phyloP scores from a whole-genome alignment of 2,888 invertebrate species.

The Nemotelus nigrinus region DNA sequence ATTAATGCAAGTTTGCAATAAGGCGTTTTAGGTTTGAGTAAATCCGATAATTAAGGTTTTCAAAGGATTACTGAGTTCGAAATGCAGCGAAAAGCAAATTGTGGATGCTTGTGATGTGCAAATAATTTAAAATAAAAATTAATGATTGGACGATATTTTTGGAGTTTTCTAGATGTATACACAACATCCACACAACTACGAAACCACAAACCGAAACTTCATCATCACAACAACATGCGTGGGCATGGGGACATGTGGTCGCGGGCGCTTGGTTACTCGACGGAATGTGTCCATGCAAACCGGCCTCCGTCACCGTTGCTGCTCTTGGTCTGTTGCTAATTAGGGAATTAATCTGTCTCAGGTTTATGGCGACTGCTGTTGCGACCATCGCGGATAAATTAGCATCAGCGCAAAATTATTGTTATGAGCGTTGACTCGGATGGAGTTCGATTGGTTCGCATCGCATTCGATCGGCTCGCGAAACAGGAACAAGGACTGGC shows the following conservation, averaged over 20 bases:
- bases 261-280: background rate
- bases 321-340: conserved; percentile 52
- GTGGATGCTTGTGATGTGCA: no score
- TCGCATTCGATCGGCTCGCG: background rate
- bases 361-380: conserved; percentile 48
- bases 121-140: no score
- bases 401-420: conserved; percentile 47
- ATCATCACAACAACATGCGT: background rate
- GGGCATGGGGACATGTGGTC: background rate
- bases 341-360: conserved; percentile 54
- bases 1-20: conserved; percentile 38
- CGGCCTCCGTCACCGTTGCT: conserved; percentile 30
- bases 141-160: background rate
- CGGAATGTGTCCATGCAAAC: background rate
- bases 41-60: no score
- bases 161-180: background rate
- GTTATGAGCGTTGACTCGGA: conserved; percentile 43
- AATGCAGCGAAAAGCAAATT: no score
- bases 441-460: conserved; percentile 11
- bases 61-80: no score
- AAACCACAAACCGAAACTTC: background rate
- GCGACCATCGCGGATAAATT: conserved; percentile 50
- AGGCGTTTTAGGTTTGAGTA: background rate
- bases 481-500: background rate
- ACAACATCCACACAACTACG: conserved; percentile 3